A percentile compares a stretch with the other conserved stretches of the same genome.
Conservation (phyloP, 2,888 invertebrate species). For the Lithodes maja region DNA sequence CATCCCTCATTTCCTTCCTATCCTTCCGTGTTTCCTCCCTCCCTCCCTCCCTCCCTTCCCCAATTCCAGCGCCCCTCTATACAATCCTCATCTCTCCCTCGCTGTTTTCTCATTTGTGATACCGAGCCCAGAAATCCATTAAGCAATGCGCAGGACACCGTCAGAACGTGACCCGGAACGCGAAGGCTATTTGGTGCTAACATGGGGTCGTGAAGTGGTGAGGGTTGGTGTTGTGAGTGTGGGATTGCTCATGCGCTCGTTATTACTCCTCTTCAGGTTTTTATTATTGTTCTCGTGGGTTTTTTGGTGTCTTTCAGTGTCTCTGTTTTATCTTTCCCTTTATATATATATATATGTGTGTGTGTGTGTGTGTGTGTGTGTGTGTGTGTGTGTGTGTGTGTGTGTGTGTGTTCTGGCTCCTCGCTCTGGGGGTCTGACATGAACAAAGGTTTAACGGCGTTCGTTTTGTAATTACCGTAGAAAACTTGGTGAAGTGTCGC, state of each 20-base stretch:
- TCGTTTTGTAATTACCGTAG: background rate
- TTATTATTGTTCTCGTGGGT: background rate
- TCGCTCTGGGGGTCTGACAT: background rate
- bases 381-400: no score
- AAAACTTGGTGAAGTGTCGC: background rate
- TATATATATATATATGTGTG: no score
- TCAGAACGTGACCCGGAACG: background rate
- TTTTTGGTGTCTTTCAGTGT: no score
- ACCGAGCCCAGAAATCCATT: background rate
- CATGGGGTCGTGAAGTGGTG: background rate
- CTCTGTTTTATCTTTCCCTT: no score
- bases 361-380: no score
- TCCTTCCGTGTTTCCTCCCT: background rate
- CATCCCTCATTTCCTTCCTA: background rate
- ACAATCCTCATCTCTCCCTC: background rate
- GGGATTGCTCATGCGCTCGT: background rate
- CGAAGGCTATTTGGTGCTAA: background rate
- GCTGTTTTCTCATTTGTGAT: background rate
- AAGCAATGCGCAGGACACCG: background rate
- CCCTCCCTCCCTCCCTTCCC: background rate
- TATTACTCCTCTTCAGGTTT: background rate
- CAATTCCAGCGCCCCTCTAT: background rate
- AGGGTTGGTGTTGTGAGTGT: background rate
- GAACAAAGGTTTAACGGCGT: background rate
- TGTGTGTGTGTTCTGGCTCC: no score